A percentile compares a stretch with the other conserved stretches of the same genome.
Evolutionary conservation across 1,140 invertebrate genomes (phyloP).

Genomic region (Diachasma alloeum): DNA sequence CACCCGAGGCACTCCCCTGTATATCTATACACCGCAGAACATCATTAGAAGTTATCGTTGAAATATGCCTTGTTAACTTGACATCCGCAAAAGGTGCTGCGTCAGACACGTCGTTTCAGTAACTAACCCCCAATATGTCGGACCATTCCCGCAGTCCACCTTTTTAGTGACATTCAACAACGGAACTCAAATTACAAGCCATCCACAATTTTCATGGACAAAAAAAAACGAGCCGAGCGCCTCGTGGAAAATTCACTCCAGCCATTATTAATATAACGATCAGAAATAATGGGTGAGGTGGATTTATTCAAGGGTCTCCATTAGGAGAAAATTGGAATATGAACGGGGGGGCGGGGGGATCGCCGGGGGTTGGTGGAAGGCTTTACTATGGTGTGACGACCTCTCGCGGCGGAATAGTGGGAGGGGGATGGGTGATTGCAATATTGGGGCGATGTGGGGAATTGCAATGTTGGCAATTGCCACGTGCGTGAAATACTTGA

Average conservation of each 20-base stretch:
- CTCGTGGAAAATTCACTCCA: neutral
- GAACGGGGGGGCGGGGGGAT: no score
- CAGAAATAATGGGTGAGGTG: neutral
- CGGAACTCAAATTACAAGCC: neutral
- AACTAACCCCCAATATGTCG: slow-evolving; percentile 25
- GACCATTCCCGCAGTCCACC: neutral
- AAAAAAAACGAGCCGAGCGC: neutral
- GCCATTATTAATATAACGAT: slow-evolving; percentile 1
- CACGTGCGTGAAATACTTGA: no score
- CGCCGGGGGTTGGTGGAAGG: no score
- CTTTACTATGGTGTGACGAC: no score
- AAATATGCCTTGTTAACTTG: slow-evolving; percentile 38
- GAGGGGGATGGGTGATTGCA: no score
- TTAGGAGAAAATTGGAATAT: neutral
- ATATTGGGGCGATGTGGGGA: no score
- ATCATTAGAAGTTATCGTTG: slow-evolving; percentile 30
- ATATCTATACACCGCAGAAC: neutral
- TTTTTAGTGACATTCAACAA: neutral
- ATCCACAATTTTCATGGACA: neutral
- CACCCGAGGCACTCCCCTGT: neutral
- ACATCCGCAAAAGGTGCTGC: slow-evolving; percentile 29
- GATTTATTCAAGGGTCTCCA: slow-evolving; percentile 1
- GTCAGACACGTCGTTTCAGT: slow-evolving; percentile 29
- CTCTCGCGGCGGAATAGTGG: no score
- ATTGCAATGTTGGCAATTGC: no score